A percentile compares a stretch with the other conserved stretches of the same genome.
phyloP scores from a whole-genome alignment of 1,140 invertebrate genomes.

The Lepidurus couesii region DNA sequence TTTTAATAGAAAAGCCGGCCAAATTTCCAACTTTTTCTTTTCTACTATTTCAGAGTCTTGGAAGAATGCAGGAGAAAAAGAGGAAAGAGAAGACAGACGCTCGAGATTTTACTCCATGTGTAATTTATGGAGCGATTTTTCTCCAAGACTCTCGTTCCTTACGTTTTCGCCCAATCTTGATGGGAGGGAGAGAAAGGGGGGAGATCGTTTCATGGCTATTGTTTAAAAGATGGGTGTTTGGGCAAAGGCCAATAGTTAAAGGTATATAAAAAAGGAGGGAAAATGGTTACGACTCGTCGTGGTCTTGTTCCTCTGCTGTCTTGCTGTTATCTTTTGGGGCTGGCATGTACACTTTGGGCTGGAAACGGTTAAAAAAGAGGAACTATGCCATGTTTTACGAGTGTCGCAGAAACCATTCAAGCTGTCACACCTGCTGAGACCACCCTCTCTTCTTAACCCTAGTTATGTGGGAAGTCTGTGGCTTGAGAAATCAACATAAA shows the following conservation, averaged over 20 bases:
- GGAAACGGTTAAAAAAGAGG: neutral
- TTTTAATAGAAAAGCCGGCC: too few species aligned
- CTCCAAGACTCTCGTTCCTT: neutral
- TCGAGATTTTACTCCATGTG: neutral
- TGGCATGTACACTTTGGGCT: neutral
- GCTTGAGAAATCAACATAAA: neutral
- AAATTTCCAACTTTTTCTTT: too few species aligned
- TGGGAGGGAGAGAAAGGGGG: neutral
- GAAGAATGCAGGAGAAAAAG: neutral
- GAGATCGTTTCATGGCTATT: slow-evolving; percentile 9
- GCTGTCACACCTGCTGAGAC: slow-evolving; percentile 17
- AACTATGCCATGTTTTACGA: slow-evolving; percentile 4
- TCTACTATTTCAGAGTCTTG: neutral
- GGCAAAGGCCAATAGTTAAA: slow-evolving; percentile 6
- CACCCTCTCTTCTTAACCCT: slow-evolving; percentile 11
- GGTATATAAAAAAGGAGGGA: neutral
- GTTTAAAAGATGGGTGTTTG: slow-evolving; percentile 19
- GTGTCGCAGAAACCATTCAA: slow-evolving; percentile 9
- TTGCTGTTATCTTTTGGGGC: slow-evolving; percentile 1
- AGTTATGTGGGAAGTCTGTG: neutral
- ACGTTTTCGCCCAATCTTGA: neutral
- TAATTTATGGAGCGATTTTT: slow-evolving; percentile 14
- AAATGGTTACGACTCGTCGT: slow-evolving; percentile 5
- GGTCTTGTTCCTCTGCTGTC: neutral
- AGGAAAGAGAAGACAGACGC: neutral